Conservation (phyloP, 2,113 vertebrate species). For the Pterocles orientalis region DNA sequence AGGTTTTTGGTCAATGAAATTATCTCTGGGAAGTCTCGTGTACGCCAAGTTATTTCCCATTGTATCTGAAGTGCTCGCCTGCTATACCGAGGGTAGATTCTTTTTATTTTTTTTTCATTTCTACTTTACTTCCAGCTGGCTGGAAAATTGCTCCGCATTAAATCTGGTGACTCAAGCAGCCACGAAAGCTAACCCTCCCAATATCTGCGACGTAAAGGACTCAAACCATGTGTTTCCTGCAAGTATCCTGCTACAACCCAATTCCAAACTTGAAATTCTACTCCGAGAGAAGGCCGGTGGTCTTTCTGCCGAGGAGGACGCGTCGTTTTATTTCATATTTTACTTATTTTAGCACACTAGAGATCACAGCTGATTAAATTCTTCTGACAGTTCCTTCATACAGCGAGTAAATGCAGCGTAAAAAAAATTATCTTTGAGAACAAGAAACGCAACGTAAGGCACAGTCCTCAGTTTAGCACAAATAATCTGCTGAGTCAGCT, state of each 20-base stretch:
- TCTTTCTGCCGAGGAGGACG: background rate
- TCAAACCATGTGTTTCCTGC: accelerated
- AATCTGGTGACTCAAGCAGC: background rate
- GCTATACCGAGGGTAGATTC: background rate
- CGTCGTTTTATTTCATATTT: too few relatives aligned
- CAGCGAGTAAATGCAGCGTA: background rate
- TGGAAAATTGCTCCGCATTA: background rate
- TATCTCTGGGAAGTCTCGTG: background rate
- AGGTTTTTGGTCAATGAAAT: background rate
- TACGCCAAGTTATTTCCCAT: background rate
- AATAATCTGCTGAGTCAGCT: background rate
- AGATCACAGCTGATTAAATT: background rate
- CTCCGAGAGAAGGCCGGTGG: too few relatives aligned
- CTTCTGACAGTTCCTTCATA: accelerated
- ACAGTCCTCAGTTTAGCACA: background rate
- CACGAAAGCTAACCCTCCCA: background rate
- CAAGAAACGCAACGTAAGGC: too few relatives aligned
- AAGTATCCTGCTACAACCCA: background rate
- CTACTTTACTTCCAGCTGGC: background rate
- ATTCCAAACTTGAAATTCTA: background rate
- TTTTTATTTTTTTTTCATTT: background rate
- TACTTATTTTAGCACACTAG: background rate
- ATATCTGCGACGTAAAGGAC: background rate
- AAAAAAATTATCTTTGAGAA: background rate
- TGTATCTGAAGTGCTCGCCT: background rate